These are phyloP conservation scores for Pteropus alecto DNA, from an alignment of 2,113 vertebrate genomes.

Conservation along the genomic window DNA sequence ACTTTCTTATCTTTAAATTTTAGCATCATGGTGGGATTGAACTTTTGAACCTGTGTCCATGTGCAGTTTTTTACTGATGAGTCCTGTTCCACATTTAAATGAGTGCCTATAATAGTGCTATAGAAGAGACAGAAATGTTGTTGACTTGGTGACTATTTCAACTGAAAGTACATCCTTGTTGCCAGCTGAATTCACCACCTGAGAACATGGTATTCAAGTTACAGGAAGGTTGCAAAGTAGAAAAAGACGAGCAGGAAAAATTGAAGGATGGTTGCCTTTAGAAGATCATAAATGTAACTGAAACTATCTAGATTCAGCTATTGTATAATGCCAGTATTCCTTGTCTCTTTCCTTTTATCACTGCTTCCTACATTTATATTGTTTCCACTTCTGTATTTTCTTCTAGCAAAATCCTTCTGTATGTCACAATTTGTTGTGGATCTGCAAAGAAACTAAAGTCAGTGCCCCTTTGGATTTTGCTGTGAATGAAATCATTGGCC, in stretches of 20 bases:
- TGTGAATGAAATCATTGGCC: not conserved
- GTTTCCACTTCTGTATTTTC: not conserved
- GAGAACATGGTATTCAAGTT: not conserved
- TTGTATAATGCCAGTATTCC: not conserved
- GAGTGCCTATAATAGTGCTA: not conserved
- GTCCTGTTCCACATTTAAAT: not conserved
- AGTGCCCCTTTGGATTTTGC: not conserved
- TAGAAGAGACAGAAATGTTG: not conserved
- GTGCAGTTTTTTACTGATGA: not conserved
- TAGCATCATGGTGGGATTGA: constrained; percentile 38
- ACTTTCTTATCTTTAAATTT: constrained; percentile 68
- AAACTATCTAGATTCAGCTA: not conserved
- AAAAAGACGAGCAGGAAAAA: not conserved
- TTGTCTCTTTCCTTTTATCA: not conserved
- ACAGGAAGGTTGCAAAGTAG: not conserved
- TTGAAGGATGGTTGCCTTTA: not conserved
- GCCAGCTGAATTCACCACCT: not conserved
- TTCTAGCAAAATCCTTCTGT: not conserved
- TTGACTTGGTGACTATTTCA: not conserved
- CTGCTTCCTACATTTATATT: not conserved
- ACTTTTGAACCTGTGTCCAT: constrained; percentile 64
- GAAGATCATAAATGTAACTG: not conserved
- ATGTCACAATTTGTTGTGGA: not conserved
- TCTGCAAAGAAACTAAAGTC: not conserved
- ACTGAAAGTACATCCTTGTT: not conserved